Evolutionary conservation across 2,888 invertebrate species (phyloP).

Genomic region (Corbicula japonica): DNA sequence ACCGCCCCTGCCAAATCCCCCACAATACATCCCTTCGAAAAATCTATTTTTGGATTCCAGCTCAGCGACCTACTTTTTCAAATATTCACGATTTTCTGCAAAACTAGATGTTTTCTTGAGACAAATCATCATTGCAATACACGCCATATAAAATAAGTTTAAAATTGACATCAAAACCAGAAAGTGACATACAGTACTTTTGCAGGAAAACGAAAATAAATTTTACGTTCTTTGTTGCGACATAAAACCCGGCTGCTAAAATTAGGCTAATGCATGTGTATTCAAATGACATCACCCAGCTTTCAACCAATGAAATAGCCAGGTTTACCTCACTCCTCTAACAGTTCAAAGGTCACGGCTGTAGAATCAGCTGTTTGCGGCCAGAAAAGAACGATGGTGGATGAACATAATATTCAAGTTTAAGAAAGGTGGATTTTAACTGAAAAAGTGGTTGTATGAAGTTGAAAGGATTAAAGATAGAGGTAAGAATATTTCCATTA

Average conservation of each 20-base stretch:
- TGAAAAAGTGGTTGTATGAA: not conserved
- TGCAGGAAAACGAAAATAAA: conserved; percentile 42
- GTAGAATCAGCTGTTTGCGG: conserved; percentile 70
- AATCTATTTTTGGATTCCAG: conserved; percentile 28
- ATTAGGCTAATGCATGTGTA: conserved; percentile 68
- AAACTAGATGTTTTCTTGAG: conserved; percentile 6
- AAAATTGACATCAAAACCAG: conserved; percentile 3
- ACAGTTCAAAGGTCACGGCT: conserved; percentile 59
- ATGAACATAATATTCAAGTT: conserved; percentile 22
- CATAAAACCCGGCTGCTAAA: conserved; percentile 50
- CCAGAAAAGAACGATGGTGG: conserved; percentile 52
- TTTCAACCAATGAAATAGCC: conserved; percentile 59
- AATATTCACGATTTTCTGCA: conserved; percentile 18
- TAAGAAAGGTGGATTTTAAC: conserved; percentile 14
- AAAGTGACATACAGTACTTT: conserved; percentile 43
- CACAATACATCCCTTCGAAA: conserved; percentile 19
- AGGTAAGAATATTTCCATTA: conserved; percentile 19
- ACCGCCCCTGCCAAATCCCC: conserved; percentile 15
- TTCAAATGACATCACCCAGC: conserved; percentile 61
- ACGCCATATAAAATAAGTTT: not conserved
- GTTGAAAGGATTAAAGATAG: conserved; percentile 3
- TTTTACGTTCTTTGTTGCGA: conserved; percentile 59
- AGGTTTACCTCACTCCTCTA: conserved; percentile 59
- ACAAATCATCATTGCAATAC: conserved; percentile 58
- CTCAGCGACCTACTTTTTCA: conserved; percentile 44